Percentiles rank a stretch among this genome's conserved stretches.
Evolutionary conservation across 2,113 vertebrate species (phyloP).

Genomic region (Ahaetulla prasina): DNA sequence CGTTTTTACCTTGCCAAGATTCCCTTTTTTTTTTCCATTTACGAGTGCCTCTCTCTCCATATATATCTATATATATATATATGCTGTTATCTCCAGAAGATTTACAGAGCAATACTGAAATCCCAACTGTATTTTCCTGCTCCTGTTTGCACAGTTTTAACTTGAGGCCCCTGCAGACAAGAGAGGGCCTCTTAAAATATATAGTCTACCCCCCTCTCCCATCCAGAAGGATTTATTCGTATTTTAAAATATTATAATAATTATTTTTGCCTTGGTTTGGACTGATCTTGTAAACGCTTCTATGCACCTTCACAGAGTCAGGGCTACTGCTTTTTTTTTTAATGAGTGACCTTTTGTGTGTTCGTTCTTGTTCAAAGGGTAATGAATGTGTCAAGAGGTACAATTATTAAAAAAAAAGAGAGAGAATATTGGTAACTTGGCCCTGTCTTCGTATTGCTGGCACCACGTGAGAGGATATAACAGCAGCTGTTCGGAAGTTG

Average conservation of each 20-base stretch:
- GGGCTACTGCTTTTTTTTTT: constrained; percentile 67
- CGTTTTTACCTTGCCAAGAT: background rate
- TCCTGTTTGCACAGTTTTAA: background rate
- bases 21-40: background rate
- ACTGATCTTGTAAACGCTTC: constrained; percentile 56
- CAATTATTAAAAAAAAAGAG: constrained; percentile 30
- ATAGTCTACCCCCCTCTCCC: constrained; percentile 25
- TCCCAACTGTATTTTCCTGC: background rate
- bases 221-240: constrained; percentile 34
- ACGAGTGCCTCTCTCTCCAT: background rate
- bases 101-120: background rate
- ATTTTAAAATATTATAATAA: background rate
- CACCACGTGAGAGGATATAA: background rate
- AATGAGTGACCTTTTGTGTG: constrained; percentile 59
- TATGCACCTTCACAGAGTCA: constrained; percentile 72
- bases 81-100: background rate
- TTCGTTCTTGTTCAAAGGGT: constrained; percentile 62
- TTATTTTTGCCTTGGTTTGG: constrained; percentile 53
- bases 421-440: constrained; percentile 34
- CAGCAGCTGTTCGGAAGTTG: background rate
- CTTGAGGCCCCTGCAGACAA: background rate
- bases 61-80: background rate
- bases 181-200: constrained; percentile 30
- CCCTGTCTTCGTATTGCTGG: background rate
- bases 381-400: constrained; percentile 68